Conservation (phyloP, 2,113 vertebrate species). For the Casuarius casuarius region DNA sequence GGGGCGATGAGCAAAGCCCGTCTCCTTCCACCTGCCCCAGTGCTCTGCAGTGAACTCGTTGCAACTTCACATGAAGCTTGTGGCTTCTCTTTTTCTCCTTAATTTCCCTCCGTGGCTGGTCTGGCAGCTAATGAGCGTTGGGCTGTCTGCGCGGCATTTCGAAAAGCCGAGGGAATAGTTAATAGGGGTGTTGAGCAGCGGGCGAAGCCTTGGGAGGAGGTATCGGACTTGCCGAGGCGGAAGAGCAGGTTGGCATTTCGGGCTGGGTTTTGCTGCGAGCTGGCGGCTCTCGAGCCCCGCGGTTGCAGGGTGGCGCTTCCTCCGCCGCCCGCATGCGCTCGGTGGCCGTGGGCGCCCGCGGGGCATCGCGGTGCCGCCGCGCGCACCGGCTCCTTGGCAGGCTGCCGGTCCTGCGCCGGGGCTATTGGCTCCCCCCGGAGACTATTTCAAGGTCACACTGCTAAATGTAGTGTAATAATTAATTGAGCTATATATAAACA, state of each 20-base stretch:
- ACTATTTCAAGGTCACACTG: neutral
- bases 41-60: neutral
- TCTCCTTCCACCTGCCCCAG: neutral
- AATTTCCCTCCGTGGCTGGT: neutral
- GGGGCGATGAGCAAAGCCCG: neutral
- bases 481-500: conserved; percentile 63
- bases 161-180: neutral
- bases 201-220: neutral
- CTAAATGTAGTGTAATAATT: conserved; percentile 50
- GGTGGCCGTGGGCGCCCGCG: neutral
- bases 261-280: neutral
- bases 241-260: conserved; percentile 38
- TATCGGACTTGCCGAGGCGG: neutral
- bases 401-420: neutral
- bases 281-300: neutral
- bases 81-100: neutral
- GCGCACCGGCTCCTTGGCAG: neutral
- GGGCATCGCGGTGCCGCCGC: neutral
- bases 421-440: neutral
- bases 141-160: neutral
- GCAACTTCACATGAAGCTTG: neutral
- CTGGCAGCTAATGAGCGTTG: neutral
- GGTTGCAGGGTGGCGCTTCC: neutral
- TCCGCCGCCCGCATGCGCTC: too few relatives aligned
- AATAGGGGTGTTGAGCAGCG: neutral